Evolutionary conservation across 2,888 invertebrate genomes (phyloP).

Genomic region (Troides aeacus): DNA sequence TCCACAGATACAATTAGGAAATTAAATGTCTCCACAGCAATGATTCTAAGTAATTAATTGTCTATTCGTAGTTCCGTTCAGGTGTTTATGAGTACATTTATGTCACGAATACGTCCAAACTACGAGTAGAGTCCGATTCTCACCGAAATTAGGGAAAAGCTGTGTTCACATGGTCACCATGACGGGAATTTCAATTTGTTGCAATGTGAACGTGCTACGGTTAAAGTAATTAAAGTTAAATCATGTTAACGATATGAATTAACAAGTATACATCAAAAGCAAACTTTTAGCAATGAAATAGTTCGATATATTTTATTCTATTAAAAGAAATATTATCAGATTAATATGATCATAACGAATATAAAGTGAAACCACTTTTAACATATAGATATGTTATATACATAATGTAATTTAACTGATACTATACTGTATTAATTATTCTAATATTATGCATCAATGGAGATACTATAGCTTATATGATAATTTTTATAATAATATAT

Average conservation of each 20-base stretch:
- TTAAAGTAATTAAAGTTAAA: background rate
- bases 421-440: background rate
- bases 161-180: constrained; percentile 58
- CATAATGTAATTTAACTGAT: background rate
- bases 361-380: background rate
- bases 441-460: background rate
- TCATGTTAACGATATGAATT: background rate
- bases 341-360: background rate
- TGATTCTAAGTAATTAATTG: constrained; percentile 28
- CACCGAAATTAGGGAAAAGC: constrained; percentile 56
- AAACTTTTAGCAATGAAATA: background rate
- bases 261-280: background rate
- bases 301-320: background rate
- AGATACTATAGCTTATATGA: background rate
- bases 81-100: constrained; percentile 25
- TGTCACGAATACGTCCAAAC: constrained; percentile 37
- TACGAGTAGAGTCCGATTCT: constrained; percentile 45
- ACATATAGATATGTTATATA: background rate
- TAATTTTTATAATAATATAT: background rate
- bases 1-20: no score
- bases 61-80: constrained; percentile 24
- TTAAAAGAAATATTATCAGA: background rate
- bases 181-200: constrained; percentile 52
- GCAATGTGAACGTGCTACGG: constrained; percentile 18
- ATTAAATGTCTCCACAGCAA: background rate